A percentile compares a stretch with the other conserved stretches of the same genome.
phyloP scores from a whole-genome alignment of 1,140 invertebrate species.

The Triops longicaudatus region DNA sequence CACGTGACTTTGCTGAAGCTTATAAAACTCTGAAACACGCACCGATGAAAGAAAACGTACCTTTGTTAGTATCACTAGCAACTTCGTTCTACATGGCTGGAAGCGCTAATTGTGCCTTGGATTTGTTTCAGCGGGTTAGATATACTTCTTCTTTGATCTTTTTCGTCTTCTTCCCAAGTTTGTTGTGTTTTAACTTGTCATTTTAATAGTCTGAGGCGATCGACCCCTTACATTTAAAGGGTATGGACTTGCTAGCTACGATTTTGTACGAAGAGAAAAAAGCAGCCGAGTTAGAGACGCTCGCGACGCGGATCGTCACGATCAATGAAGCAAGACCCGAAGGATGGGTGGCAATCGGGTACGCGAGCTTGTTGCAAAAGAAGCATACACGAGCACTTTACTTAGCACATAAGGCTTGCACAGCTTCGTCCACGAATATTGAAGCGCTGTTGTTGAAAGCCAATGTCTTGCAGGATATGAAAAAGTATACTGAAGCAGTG shows the following conservation, averaged over 20 bases:
- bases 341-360: constrained; percentile 52
- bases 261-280: constrained; percentile 43
- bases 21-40: constrained; percentile 52
- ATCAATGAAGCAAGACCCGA: constrained; percentile 45
- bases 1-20: constrained; percentile 53
- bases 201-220: constrained; percentile 44
- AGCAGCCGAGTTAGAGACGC: constrained; percentile 43
- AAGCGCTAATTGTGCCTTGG: constrained; percentile 38
- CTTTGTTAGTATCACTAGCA: constrained; percentile 54
- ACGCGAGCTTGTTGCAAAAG: constrained; percentile 46
- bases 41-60: constrained; percentile 52
- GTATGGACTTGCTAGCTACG: constrained; percentile 46
- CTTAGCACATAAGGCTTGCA: constrained; percentile 50
- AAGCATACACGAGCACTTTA: constrained; percentile 50
- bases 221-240: constrained; percentile 49
- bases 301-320: constrained; percentile 40
- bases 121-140: constrained; percentile 32
- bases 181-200: constrained; percentile 21
- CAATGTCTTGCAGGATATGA: constrained; percentile 57
- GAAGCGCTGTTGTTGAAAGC: constrained; percentile 63
- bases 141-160: not conserved
- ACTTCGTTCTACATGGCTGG: constrained; percentile 56
- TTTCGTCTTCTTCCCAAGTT: not conserved
- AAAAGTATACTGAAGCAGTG: constrained; percentile 60
- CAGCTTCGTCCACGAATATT: constrained; percentile 43